Base-by-base conservation (phyloP, 1,140 invertebrate species). In the Nasonia giraulti region DNA sequence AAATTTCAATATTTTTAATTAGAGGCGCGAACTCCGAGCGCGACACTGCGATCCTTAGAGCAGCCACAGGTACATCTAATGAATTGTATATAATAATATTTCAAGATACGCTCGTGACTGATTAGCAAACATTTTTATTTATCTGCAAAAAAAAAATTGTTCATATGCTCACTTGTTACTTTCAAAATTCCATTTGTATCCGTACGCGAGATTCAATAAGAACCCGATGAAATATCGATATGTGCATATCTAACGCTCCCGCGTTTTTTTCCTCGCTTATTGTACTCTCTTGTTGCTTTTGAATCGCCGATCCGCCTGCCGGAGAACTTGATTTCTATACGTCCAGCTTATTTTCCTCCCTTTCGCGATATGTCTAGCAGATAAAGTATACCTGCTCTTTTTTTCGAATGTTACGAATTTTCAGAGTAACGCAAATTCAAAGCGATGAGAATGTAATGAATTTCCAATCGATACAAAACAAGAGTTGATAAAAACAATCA, bases 141-240 rank as follows among this genome's bases (percentile, higher is more conserved):
- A 20, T 14, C 14, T 62, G 1, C 20, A n/a, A n/a, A n/a, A n/a
- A 4, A 44, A 44, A 44, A 44, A 44, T 20, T 1, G 55, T 20
- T 50, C 11, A 17, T n/a, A 17, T n/a, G 14, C 20, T 17, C 12
- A 62, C 14, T 20, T 20, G 55, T 62, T 62, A 8, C 7, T 62
- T 62, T 62, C 0, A n/a, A n/a, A 8, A n/a, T 20, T 62, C 20
- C 20, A 62, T 62, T 62, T 20, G 55, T 62, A n/a, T 62, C 50
- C 50, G 33, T 33, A 8, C 20, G 37, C 37, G 27, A 68, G 17
- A 69, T 33, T 12, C 69, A 80, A 80, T 62, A 80, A 80, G 14
- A 66, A 68, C 37, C 17, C 73, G 33, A 74, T 74, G 31, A 74
- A 74, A 74, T 74, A 74, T 74, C 73, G 33, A 74, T 74, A 44